Conservation (phyloP, 2,113 vertebrate species). For the Clupea harengus region DNA sequence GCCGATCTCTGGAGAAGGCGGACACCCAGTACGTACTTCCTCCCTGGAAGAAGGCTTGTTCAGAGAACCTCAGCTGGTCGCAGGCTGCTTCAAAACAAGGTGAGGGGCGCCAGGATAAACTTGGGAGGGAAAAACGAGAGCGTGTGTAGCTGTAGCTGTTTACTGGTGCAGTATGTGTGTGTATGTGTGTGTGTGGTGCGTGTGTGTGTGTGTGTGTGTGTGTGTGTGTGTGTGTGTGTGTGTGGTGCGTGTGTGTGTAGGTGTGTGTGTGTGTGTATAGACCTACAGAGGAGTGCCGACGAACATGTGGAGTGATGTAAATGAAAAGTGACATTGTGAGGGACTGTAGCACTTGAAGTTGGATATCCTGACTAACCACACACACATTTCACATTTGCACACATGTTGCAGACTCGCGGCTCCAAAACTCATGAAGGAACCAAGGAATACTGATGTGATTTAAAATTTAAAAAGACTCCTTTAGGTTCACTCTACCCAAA, state of each 20-base stretch:
- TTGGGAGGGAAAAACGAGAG: conserved; percentile 30
- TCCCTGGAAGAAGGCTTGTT: conserved; percentile 24
- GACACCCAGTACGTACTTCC: conserved; percentile 30
- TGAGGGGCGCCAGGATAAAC: conserved; percentile 38
- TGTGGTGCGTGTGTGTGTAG: background rate
- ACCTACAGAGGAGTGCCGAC: conserved; percentile 49
- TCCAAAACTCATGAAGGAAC: background rate
- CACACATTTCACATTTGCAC: background rate
- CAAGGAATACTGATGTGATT: background rate
- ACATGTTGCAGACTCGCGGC: background rate
- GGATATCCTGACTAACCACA: conserved; percentile 43
- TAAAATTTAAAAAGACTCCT: background rate
- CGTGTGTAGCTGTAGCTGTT: conserved; percentile 56
- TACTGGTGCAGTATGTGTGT: conserved; percentile 30
- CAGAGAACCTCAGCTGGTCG: conserved; percentile 25
- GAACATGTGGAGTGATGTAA: conserved; percentile 51
- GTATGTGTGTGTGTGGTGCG: conserved; percentile 12
- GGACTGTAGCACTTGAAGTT: conserved; percentile 53
- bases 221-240: conserved; percentile 1
- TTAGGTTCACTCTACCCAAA: background rate
- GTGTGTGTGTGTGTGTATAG: conserved; percentile 5
- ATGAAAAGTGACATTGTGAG: conserved; percentile 67
- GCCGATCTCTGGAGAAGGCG: conserved; percentile 23
- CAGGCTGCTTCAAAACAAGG: conserved; percentile 33
- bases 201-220: background rate